Evolutionary conservation across 2,888 invertebrate genomes (phyloP), one percentile per base, ranked within the genome.

Genomic region (Tigriopus californicus): DNA sequence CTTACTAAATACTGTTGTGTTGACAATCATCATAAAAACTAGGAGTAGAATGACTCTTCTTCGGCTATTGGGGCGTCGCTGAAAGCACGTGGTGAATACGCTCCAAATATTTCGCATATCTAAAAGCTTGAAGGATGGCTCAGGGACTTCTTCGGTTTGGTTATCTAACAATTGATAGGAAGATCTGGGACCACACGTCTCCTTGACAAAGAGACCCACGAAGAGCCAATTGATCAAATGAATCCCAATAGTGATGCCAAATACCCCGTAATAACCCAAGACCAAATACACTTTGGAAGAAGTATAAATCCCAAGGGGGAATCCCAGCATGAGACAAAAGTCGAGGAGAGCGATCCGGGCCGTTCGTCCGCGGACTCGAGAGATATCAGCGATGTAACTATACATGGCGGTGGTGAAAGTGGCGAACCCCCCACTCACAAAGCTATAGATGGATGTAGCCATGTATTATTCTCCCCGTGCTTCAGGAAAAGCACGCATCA

Each of bases 301-400:
- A 5, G 22, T 13, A 18, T 20, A 49, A 22, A 22, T 18, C 5
- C 49, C 49, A 2, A 49, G 5, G 13, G 49, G 49, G 22, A 49
- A 49, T 49, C 49, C 49, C 8, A 49, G 20, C 13, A 49, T 20
- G 20, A 49, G 20, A 18, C 15, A 49, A 20, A 49, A 22, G 49
- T 49, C 49, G 20, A 49, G 22, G 22, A 49, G 22, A 22, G 49
- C 49, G 20, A 49, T 49, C 22, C 49, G 15, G 2, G 49, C 15
- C 12, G 49, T 49, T 2, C 49, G 15, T 3, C 20, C 15, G 13
- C 49, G 15, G 22, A 20, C 22, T 22, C 22, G 20, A 5, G 20
- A 20, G 5, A 62, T 57, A 22, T 63, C 63, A 24, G 60, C 18
- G 13, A 63, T 60, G 41, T 61, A 63, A 25, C 62, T 51, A 51